A percentile compares a stretch with the other conserved stretches of the same genome.
These are phyloP conservation scores for Larimichthys polyactis DNA, from an alignment of 2,113 vertebrate species.

Conservation along the genomic window DNA sequence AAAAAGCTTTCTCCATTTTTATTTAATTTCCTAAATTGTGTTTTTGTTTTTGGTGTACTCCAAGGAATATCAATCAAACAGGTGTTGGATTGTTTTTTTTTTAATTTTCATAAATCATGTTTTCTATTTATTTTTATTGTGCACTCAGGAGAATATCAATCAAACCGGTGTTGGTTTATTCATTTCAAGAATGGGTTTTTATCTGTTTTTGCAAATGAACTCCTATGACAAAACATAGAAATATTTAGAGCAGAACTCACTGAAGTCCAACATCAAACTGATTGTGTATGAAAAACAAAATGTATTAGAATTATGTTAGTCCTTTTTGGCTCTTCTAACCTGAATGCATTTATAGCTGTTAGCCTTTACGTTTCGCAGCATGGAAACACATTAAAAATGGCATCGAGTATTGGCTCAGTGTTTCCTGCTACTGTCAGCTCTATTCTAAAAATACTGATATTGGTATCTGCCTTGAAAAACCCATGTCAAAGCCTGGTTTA, in stretches of 20 bases:
- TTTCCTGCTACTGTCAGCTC: conserved; percentile 31
- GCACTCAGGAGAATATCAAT: too few relatives aligned
- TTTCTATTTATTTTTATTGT: too few relatives aligned
- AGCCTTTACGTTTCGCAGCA: not conserved
- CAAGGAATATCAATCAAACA: too few relatives aligned
- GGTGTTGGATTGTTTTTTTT: too few relatives aligned
- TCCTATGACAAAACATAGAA: not conserved
- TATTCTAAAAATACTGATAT: conserved; percentile 46
- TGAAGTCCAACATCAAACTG: not conserved
- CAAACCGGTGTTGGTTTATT: too few relatives aligned
- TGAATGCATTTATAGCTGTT: not conserved
- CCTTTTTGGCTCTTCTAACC: not conserved
- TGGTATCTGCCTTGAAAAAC: conserved; percentile 31
- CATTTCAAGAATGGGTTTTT: too few relatives aligned
- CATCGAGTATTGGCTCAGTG: conserved; percentile 6
- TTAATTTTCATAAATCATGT: too few relatives aligned
- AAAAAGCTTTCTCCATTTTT: too few relatives aligned
- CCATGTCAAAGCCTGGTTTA: conserved; percentile 58
- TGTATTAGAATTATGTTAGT: not conserved
- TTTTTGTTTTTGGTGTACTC: too few relatives aligned
- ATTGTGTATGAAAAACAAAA: not conserved
- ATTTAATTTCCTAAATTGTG: too few relatives aligned
- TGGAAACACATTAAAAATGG: conserved; percentile 40
- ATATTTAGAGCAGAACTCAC: not conserved
- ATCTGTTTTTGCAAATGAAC: too few relatives aligned